Percentiles rank a stretch among this genome's conserved stretches.
These are phyloP conservation scores for Tringa solitaria DNA, from an alignment of 2,113 vertebrate genomes.

Conservation along the genomic window DNA sequence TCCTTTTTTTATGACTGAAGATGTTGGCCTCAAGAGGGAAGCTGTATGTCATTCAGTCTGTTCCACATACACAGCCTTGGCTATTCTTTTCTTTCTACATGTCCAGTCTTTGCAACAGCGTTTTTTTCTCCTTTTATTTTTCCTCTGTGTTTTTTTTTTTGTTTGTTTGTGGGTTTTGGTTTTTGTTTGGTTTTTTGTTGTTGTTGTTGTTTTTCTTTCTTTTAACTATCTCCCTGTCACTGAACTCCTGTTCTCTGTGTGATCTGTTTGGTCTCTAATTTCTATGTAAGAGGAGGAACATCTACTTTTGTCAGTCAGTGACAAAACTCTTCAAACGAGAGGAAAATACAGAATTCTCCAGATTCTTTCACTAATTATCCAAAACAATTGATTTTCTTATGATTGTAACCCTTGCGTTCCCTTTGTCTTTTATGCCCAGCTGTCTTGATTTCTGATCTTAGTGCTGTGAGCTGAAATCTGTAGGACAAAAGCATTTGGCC, in stretches of 20 bases:
- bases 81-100: not conserved
- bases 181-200: not conserved
- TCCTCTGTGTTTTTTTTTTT: not conserved
- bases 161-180: not conserved
- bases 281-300: not conserved
- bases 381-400: conserved; percentile 4
- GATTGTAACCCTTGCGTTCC: not conserved
- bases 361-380: conserved; percentile 28
- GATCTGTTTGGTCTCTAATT: not conserved
- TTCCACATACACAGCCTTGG: not conserved
- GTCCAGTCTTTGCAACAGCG: not conserved
- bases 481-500: not conserved
- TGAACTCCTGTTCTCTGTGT: not conserved
- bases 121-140: not conserved
- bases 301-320: not conserved
- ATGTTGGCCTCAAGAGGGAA: not conserved
- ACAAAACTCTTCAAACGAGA: not conserved
- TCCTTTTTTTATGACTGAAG: not conserved
- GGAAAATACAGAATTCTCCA: not conserved
- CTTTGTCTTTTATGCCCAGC: not conserved
- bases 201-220: not conserved
- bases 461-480: not conserved
- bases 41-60: not conserved
- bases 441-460: not conserved
- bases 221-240: not conserved